These are phyloP conservation scores for Blastobasis lacticolella DNA, from an alignment of 2,888 invertebrate genomes.

Conservation along the genomic window DNA sequence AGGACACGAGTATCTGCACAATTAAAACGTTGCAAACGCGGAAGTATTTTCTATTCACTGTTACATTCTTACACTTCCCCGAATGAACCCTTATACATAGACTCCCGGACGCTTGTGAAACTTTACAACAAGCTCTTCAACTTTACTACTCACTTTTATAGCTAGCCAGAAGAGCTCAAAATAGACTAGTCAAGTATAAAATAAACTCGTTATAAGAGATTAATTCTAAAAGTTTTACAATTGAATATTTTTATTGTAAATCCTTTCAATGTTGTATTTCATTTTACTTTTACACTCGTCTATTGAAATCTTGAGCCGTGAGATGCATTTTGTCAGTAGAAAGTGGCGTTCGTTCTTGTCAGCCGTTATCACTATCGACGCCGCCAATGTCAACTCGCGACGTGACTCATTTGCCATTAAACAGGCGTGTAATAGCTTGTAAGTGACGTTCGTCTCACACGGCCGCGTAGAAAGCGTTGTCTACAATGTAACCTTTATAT, in stretches of 20 bases:
- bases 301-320: too few species aligned
- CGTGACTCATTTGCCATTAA: background rate
- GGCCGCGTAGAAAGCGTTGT: slow-evolving; percentile 58
- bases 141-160: background rate
- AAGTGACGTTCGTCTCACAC: background rate
- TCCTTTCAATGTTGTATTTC: too few species aligned
- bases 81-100: too few species aligned
- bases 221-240: too few species aligned
- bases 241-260: too few species aligned
- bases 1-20: too few species aligned
- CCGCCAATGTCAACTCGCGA: background rate
- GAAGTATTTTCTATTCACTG: too few species aligned
- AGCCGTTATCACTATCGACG: background rate
- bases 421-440: background rate
- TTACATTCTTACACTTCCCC: too few species aligned
- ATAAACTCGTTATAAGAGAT: too few species aligned
- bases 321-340: background rate
- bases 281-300: too few species aligned
- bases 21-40: too few species aligned
- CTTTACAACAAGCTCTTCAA: background rate
- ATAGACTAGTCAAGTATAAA: background rate
- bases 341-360: background rate
- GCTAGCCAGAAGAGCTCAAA: background rate
- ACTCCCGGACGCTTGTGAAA: background rate
- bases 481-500: slow-evolving; percentile 45